phyloP scores from a whole-genome alignment of 1,140 invertebrate species.

The Aricia agestis region DNA sequence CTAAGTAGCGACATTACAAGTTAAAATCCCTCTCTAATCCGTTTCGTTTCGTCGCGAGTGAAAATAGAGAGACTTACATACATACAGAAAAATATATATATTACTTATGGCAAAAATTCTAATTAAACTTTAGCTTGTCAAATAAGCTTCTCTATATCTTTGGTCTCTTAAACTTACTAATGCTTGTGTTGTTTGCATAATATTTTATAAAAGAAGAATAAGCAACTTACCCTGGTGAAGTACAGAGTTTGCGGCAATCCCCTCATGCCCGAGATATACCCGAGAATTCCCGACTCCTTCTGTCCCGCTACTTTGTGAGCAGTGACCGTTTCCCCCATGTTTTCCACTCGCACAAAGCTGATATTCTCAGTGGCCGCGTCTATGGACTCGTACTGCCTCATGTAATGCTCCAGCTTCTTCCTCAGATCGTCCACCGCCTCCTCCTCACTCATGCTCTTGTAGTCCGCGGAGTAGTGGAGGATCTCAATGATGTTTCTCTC shows the following conservation, averaged over 20 bases:
- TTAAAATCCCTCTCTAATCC: too few relatives aligned
- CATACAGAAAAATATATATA: too few relatives aligned
- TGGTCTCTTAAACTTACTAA: too few relatives aligned
- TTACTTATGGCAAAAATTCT: too few relatives aligned
- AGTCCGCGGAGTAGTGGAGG: conserved; percentile 93
- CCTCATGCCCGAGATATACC: conserved; percentile 69
- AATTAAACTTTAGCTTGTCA: too few relatives aligned
- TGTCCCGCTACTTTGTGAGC: conserved; percentile 66
- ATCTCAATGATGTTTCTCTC: conserved; percentile 94
- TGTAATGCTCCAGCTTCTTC: conserved; percentile 91
- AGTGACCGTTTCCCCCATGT: conserved; percentile 68
- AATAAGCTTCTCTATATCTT: too few relatives aligned
- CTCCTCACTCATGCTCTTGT: conserved; percentile 85
- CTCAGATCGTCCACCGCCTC: conserved; percentile 89
- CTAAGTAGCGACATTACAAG: too few relatives aligned
- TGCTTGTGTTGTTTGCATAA: too few relatives aligned
- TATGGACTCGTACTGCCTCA: conserved; percentile 85
- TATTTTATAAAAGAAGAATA: too few relatives aligned
- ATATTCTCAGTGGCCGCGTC: conserved; percentile 58
- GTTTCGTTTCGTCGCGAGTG: too few relatives aligned
- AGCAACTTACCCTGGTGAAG: conserved; percentile 68
- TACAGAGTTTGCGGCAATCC: conserved; percentile 67
- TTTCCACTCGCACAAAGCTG: conserved; percentile 65
- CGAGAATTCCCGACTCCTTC: conserved; percentile 69
- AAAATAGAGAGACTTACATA: too few relatives aligned